Base-by-base conservation (phyloP, 2,797 vertebrate genomes). In the Silurus aristotelis region DNA sequence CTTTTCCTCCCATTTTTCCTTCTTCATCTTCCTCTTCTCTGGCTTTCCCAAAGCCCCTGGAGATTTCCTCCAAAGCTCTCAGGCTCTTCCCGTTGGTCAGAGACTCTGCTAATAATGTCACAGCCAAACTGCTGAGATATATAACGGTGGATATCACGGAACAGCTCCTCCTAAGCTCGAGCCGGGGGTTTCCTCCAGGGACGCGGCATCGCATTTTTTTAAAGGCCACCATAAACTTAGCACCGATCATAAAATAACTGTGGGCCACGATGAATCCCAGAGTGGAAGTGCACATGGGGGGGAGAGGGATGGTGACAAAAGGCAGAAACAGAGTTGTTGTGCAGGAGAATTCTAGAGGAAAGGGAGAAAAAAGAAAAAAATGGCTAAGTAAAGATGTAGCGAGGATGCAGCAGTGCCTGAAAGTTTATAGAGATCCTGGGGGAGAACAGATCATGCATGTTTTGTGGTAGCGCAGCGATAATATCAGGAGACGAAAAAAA, bases 61-160 rank as follows among this genome's bases (percentile, higher is more conserved):
- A 88, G 89, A 88, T 85, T 87, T 76, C 70, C 84, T 87, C 83
- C 84, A 87, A 88, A 89, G 89, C 90, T 91, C 88, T 48, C 58
- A 22, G 83, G 89, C 90, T 90, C 87, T 89, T 91, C 91, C 91
- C 86, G 89, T 93, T 92, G 93, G 92, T 94, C 93, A 88, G 92
- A 92, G 91, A 85, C 88, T 92, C 90, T 67, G 91, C 91, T 94
- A 95, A 95, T 93, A 94, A 95, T 94, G 93, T 93, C 93, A 94
- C 90, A 60, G 90, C 92, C 92, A 93, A 94, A 94, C 88, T 67
- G 91, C 89, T 90, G 90, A 92, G 91, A 91, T 94, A 92, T 93
- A 93, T 91, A 93, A 93, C 91, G 90, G 86, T 88, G 90, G 90
- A 94, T 93, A 93, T 87, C 61, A 64, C 10, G 48, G 58, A 94